A percentile compares a stretch with the other conserved stretches of the same genome.
Evolutionary conservation across 2,797 vertebrate species (phyloP).

Genomic region (Cossypha caffra): DNA sequence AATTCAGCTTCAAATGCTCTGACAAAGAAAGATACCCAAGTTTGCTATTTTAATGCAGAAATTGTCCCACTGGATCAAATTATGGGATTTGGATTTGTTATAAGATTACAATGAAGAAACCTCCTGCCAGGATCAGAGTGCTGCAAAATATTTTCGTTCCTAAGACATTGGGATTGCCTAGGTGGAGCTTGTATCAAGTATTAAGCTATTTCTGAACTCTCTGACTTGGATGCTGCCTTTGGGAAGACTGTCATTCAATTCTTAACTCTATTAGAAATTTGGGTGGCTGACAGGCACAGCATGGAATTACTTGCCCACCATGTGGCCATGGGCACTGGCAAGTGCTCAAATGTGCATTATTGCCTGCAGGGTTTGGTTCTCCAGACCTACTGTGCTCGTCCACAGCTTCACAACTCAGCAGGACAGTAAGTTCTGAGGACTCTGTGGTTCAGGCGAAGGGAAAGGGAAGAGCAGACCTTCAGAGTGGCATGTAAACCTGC

Average conservation of each 20-base stretch:
- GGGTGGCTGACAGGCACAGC: neutral
- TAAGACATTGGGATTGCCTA: neutral
- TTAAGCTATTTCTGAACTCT: neutral
- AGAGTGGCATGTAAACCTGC: rapidly evolving
- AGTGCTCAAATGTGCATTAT: neutral
- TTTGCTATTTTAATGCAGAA: neutral
- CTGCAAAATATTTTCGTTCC: constrained; percentile 37
- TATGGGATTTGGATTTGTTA: neutral
- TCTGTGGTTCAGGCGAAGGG: rapidly evolving
- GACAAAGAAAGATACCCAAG: neutral
- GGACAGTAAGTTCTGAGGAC: neutral
- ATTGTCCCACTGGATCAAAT: neutral
- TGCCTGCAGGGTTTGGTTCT: neutral
- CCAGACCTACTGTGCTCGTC: neutral
- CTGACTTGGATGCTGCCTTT: neutral
- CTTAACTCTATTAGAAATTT: neutral
- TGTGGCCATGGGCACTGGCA: neutral
- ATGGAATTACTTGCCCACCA: neutral
- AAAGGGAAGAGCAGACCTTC: neutral
- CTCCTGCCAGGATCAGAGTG: neutral
- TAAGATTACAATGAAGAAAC: neutral
- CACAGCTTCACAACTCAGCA: neutral
- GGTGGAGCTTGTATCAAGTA: constrained; percentile 9
- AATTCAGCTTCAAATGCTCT: constrained; percentile 1
- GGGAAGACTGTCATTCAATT: neutral